Conservation (phyloP, 2,888 invertebrate genomes). For the Atrina japonica region DNA sequence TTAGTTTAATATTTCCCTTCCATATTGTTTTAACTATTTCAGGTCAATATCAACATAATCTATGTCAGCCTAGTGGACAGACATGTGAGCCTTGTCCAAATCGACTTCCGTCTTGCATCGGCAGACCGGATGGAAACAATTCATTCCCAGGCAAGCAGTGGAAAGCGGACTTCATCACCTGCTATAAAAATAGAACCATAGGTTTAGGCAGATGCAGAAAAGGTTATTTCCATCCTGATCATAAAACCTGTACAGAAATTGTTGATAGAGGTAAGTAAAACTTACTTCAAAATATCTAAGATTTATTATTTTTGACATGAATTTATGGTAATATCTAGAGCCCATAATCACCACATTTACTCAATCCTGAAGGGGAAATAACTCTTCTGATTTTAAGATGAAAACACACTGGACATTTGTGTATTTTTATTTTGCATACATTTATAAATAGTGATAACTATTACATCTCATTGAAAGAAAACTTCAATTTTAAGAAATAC, state of each 20-base stretch:
- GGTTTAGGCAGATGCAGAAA: slow-evolving; percentile 55
- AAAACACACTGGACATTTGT: too few relatives aligned
- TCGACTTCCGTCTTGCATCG: slow-evolving; percentile 41
- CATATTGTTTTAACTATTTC: too few relatives aligned
- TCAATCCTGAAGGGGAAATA: background rate
- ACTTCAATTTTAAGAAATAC: too few relatives aligned
- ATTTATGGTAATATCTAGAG: too few relatives aligned
- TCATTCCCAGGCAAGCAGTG: slow-evolving; percentile 37
- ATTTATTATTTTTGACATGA: too few relatives aligned
- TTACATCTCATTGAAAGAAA: too few relatives aligned
- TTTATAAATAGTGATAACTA: too few relatives aligned
- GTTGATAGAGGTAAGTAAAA: slow-evolving; percentile 41
- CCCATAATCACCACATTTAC: background rate
- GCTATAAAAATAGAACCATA: slow-evolving; percentile 43
- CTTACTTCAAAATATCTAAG: background rate
- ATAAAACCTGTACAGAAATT: slow-evolving; percentile 41
- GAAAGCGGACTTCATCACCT: slow-evolving; percentile 40
- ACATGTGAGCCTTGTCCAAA: slow-evolving; percentile 34
- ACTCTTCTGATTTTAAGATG: too few relatives aligned
- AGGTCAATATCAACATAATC: slow-evolving; percentile 45
- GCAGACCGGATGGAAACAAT: slow-evolving; percentile 40
- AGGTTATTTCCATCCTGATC: slow-evolving; percentile 51
- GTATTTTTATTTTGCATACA: too few relatives aligned
- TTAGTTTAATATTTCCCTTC: too few relatives aligned
- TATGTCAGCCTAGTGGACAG: slow-evolving; percentile 24